Percentiles rank a stretch among this genome's conserved stretches.
Evolutionary conservation across 2,113 vertebrate genomes (phyloP).

Genomic region (Pachyramphus minor): DNA sequence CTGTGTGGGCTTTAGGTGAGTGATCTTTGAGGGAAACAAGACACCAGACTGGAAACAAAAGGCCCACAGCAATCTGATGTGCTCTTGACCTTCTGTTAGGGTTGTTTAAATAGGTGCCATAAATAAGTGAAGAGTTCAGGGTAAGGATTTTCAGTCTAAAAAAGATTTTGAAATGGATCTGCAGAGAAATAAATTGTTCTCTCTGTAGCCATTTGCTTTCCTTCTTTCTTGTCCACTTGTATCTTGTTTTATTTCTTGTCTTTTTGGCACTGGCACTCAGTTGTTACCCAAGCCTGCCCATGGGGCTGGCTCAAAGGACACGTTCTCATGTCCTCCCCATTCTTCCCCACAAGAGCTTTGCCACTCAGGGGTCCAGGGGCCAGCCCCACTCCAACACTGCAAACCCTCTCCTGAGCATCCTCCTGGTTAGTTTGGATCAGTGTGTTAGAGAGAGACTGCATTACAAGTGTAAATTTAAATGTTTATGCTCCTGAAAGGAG

Average conservation of each 20-base stretch:
- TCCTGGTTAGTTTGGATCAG: neutral
- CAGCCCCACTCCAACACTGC: rapidly evolving
- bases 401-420: neutral
- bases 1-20: neutral
- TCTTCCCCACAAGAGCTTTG: neutral
- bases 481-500: neutral
- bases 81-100: conserved; percentile 7
- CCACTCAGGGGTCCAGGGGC: neutral
- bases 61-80: neutral
- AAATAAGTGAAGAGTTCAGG: neutral
- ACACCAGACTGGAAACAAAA: conserved; percentile 26
- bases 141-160: neutral
- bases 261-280: neutral
- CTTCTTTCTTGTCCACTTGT: neutral
- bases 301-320: neutral
- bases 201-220: neutral
- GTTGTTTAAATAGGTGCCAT: neutral
- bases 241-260: neutral
- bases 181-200: neutral
- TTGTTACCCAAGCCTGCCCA: neutral
- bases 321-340: rapidly evolving
- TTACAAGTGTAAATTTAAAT: neutral
- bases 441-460: neutral
- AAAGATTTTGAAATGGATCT: neutral
- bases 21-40: neutral